phyloP scores from a whole-genome alignment of 2,113 vertebrate species.

The Oncorhynchus clarkii region DNA sequence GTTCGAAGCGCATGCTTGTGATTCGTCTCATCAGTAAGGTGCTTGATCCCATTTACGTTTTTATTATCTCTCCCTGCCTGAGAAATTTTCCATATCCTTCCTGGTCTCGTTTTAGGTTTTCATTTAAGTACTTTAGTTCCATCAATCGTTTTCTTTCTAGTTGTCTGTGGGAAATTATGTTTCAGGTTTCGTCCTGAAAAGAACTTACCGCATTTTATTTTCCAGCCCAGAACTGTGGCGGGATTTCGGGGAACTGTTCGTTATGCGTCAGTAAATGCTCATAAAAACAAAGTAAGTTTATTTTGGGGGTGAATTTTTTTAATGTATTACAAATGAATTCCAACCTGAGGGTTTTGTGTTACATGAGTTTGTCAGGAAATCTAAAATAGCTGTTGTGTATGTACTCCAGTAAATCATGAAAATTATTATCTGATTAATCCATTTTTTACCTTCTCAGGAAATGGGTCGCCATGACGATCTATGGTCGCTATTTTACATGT shows the following conservation, averaged over 20 bases:
- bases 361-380: too few relatives aligned
- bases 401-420: neutral
- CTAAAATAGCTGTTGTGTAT: too few relatives aligned
- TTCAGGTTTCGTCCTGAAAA: neutral
- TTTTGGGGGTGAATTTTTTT: too few relatives aligned
- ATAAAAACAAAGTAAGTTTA: slow-evolving; percentile 92
- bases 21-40: slow-evolving; percentile 7
- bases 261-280: slow-evolving; percentile 95
- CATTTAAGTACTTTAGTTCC: neutral
- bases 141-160: neutral
- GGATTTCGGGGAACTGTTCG: slow-evolving; percentile 97
- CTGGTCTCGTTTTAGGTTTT: neutral
- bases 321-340: neutral
- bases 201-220: slow-evolving; percentile 21
- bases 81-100: neutral
- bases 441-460: slow-evolving; percentile 73
- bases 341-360: too few relatives aligned
- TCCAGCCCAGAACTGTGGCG: slow-evolving; percentile 92
- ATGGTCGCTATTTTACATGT: slow-evolving; percentile 98
- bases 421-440: neutral
- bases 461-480: slow-evolving; percentile 98
- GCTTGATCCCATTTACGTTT: slow-evolving; percentile 2
- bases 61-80: neutral
- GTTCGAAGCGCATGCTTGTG: slow-evolving; percentile 11
- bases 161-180: too few relatives aligned